Evolutionary conservation across 2,888 invertebrate genomes (phyloP), one percentile per base, ranked within the genome.

Genomic region (Drosophila nr. medialis): DNA sequence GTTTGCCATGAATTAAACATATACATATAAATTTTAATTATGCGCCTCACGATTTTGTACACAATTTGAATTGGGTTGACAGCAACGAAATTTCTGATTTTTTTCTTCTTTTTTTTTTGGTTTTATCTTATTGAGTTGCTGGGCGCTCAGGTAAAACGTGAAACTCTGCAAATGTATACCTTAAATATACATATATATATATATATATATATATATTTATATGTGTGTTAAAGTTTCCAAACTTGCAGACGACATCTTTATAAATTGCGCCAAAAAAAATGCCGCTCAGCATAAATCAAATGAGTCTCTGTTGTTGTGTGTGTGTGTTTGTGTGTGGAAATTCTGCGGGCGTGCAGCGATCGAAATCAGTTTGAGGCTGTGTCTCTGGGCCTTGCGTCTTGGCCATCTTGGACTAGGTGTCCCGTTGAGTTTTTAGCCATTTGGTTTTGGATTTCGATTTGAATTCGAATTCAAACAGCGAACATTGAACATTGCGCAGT

Each of bases 1-100:
- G 11, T 53, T 60, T 21, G 55, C 67, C 75, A 64, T 83, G 83
- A 78, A 81, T 76, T 78, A 75, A 76, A 75, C 65, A 76, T 60
- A 54, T 29, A 75, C 66, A 77, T 73, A 77, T 85, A 75, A 71
- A 89, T 87, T 84, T 86, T 89, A 87, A 87, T 89, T 89, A 87
- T 87, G 87, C 86, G 68, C 48, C 85, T 87, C 86, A 87, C 86
- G 89, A 89, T 87, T 88, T 83, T 83, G 68, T 85, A 89, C 86
- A 87, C 86, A 87, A 87, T 87, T 87, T 87, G 86, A 87, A 87
- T 89, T 89, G 86, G 86, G 86, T 87, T 89, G 89, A 87, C 86
- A 87, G 83, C 75, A 61, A 63, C 64, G 53, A 79, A 72, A 72
- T 55, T 66, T 72, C 36, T 51, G 55, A 64, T 42, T 50, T 51